A percentile compares a stretch with the other conserved stretches of the same genome.
These are phyloP conservation scores for Gila robusta DNA, from an alignment of 2,797 vertebrate genomes.

Conservation along the genomic window DNA sequence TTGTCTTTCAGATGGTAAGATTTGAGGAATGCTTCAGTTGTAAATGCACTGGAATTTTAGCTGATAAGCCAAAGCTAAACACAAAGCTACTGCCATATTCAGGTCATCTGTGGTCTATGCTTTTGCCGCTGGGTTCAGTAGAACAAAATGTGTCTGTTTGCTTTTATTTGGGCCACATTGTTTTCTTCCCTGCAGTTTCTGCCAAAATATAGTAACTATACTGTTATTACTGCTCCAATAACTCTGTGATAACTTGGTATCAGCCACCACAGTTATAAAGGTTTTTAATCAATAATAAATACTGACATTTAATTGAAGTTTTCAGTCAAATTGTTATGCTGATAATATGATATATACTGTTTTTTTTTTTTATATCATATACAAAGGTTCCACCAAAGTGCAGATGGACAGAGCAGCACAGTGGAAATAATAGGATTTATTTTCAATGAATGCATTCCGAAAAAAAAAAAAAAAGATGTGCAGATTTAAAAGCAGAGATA, in stretches of 20 bases:
- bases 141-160: neutral
- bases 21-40: neutral
- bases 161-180: neutral
- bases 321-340: too few species aligned
- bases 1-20: neutral
- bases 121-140: slow-evolving; percentile 2
- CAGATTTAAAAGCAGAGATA: slow-evolving; percentile 18
- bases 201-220: neutral
- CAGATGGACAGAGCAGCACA: slow-evolving; percentile 12
- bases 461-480: neutral
- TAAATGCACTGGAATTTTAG: neutral
- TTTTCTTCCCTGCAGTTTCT: neutral
- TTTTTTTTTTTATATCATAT: neutral
- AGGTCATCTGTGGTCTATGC: slow-evolving; percentile 25
- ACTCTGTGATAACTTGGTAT: neutral
- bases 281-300: neutral
- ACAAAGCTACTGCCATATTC: slow-evolving; percentile 32
- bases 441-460: slow-evolving; percentile 29
- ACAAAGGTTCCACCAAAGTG: neutral
- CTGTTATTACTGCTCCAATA: neutral
- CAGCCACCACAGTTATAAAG: neutral
- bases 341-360: neutral
- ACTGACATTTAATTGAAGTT: neutral
- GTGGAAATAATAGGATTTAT: slow-evolving; percentile 26
- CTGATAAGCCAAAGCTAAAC: slow-evolving; percentile 23